Conservation (phyloP, 1,140 invertebrate genomes). For the Archivesica marissinica region DNA sequence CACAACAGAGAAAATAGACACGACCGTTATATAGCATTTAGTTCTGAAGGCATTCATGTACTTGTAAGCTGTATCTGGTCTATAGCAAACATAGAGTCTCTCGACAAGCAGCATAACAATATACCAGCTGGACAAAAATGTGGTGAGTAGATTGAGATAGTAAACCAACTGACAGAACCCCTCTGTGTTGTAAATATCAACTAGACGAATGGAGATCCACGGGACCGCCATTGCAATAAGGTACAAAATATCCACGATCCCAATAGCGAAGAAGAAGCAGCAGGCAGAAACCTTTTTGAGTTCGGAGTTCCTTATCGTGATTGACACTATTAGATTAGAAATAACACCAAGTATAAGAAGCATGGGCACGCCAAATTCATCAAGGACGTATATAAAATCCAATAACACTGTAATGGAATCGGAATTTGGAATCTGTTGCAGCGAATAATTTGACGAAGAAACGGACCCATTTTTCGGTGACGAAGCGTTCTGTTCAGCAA, state of each 20-base stretch:
- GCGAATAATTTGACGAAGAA: not conserved
- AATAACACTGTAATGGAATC: not conserved
- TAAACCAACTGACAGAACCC: constrained; percentile 69
- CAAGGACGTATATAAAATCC: constrained; percentile 55
- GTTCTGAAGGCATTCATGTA: constrained; percentile 66
- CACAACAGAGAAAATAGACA: constrained; percentile 67
- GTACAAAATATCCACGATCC: constrained; percentile 64
- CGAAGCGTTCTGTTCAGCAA: not conserved
- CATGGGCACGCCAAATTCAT: constrained; percentile 64
- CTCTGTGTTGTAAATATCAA: constrained; percentile 67
- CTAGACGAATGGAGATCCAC: constrained; percentile 62
- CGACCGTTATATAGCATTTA: constrained; percentile 64
- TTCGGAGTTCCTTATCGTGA: constrained; percentile 62
- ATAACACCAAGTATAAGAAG: constrained; percentile 63
- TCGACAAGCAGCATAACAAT: constrained; percentile 62
- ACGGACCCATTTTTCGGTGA: not conserved
- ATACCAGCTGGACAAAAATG: constrained; percentile 67
- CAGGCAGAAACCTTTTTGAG: constrained; percentile 65
- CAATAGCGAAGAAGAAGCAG: constrained; percentile 64
- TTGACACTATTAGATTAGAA: constrained; percentile 54
- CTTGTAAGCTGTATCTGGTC: constrained; percentile 44
- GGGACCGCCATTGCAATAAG: constrained; percentile 66
- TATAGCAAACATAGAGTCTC: constrained; percentile 50
- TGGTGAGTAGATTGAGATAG: constrained; percentile 64
- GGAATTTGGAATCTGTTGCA: not conserved